phyloP scores from a whole-genome alignment of 2,888 invertebrate genomes.

The Ctenicera cuprea region DNA sequence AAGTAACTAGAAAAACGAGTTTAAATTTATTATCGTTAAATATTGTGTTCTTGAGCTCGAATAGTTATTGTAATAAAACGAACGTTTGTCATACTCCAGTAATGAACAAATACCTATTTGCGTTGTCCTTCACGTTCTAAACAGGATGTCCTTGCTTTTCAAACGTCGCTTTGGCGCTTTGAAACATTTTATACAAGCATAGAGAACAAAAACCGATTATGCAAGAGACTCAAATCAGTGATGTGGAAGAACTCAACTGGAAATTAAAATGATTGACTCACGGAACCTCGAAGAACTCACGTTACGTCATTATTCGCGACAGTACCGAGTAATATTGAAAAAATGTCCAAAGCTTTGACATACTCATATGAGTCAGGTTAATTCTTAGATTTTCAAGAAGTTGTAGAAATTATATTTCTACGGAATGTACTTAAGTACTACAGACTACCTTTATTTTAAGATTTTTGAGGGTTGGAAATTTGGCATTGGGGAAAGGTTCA shows the following conservation, averaged over 20 bases:
- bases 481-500: too few relatives aligned
- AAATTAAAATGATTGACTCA: slow-evolving; percentile 36
- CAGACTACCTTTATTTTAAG: background rate
- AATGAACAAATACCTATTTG: slow-evolving; percentile 30
- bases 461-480: background rate
- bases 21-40: too few relatives aligned
- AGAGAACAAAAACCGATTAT: slow-evolving; percentile 35
- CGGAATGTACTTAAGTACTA: too few relatives aligned
- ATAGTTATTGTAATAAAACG: background rate
- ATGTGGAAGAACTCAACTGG: slow-evolving; percentile 14
- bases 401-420: too few relatives aligned
- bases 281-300: slow-evolving; percentile 13
- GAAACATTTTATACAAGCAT: slow-evolving; percentile 6
- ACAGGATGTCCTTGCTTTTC: slow-evolving; percentile 46
- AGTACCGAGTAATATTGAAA: background rate
- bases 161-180: slow-evolving; percentile 26
- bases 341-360: background rate
- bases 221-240: slow-evolving; percentile 23
- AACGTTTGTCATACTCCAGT: slow-evolving; percentile 12
- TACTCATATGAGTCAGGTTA: slow-evolving; percentile 7
- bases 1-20: too few relatives aligned
- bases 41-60: too few relatives aligned
- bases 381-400: slow-evolving; percentile 1
- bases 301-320: slow-evolving; percentile 29
- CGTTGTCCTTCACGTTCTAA: slow-evolving; percentile 38